phyloP scores from a whole-genome alignment of 1,140 invertebrate genomes.

The Drosophila busckii region DNA sequence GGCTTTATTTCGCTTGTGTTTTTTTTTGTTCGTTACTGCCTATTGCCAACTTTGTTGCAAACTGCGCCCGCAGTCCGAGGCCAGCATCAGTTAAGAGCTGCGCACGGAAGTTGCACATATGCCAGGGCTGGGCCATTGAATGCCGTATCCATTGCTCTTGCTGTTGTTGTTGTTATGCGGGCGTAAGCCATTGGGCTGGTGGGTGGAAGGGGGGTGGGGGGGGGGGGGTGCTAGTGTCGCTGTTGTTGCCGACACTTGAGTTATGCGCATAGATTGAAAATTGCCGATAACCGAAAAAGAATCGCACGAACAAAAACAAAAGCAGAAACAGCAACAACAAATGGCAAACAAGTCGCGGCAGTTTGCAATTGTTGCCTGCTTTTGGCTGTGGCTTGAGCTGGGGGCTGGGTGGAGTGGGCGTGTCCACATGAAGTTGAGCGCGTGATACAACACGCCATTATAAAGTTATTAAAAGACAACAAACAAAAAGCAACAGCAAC shows the following conservation, averaged over 20 bases:
- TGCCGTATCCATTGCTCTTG: too few species aligned
- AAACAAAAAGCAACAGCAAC: slow-evolving; percentile 13
- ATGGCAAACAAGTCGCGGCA: slow-evolving; percentile 26
- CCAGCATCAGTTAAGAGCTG: slow-evolving; percentile 66
- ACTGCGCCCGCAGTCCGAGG: slow-evolving; percentile 14
- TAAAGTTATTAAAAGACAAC: slow-evolving; percentile 75
- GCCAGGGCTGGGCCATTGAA: too few species aligned
- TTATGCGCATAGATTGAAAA: slow-evolving; percentile 77
- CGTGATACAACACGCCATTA: slow-evolving; percentile 74
- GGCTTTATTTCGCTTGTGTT: slow-evolving; percentile 25
- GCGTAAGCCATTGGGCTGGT: slow-evolving; percentile 36
- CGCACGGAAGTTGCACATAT: slow-evolving; percentile 73
- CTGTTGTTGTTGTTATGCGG: slow-evolving; percentile 69
- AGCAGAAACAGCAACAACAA: slow-evolving; percentile 41
- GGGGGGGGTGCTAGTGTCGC: slow-evolving; percentile 31
- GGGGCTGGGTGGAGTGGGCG: slow-evolving; percentile 33
- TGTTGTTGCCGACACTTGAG: slow-evolving; percentile 66
- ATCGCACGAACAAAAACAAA: slow-evolving; percentile 73
- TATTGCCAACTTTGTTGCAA: slow-evolving; percentile 71
- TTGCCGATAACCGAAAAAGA: slow-evolving; percentile 72
- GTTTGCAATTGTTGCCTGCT: slow-evolving; percentile 49
- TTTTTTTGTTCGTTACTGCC: slow-evolving; percentile 25
- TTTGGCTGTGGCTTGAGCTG: slow-evolving; percentile 9
- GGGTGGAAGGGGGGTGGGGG: slow-evolving; percentile 42
- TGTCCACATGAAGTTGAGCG: slow-evolving; percentile 55